Evolutionary conservation across 2,888 invertebrate species (phyloP).

Genomic region (Gnatocerus cornutus): DNA sequence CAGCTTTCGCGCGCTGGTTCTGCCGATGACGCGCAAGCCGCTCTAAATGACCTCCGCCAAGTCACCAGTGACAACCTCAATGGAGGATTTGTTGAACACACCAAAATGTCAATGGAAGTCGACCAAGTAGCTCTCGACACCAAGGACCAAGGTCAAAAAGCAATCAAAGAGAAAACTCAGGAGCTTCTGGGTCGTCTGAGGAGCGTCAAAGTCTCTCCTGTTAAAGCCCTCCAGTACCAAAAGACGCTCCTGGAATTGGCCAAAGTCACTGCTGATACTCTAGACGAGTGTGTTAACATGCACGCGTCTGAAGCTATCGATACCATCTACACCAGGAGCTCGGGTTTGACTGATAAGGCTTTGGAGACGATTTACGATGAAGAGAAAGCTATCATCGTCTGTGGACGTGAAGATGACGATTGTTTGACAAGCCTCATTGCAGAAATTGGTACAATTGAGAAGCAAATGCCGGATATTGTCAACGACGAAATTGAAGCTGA

Average conservation of each 20-base stretch:
- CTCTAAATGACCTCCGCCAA: constrained; percentile 11
- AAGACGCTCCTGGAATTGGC: neutral
- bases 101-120: constrained; percentile 21
- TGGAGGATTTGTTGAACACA: constrained; percentile 26
- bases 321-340: neutral
- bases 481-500: constrained; percentile 23
- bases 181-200: neutral
- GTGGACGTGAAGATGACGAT: constrained; percentile 12
- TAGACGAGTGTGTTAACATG: constrained; percentile 10
- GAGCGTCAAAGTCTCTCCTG: neutral
- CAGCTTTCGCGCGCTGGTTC: constrained; percentile 7
- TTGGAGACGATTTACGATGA: constrained; percentile 13
- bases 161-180: neutral
- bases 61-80: constrained; percentile 20
- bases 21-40: constrained; percentile 26
- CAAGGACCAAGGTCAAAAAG: constrained; percentile 9
- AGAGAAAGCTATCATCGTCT: constrained; percentile 15
- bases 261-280: neutral
- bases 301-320: constrained; percentile 16
- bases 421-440: constrained; percentile 11
- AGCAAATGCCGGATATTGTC: neutral
- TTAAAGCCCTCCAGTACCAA: neutral
- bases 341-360: neutral
- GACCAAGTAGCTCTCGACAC: constrained; percentile 16
- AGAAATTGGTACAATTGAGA: neutral